Conservation (phyloP, 1,140 invertebrate genomes). For the Tribolium castaneum region DNA sequence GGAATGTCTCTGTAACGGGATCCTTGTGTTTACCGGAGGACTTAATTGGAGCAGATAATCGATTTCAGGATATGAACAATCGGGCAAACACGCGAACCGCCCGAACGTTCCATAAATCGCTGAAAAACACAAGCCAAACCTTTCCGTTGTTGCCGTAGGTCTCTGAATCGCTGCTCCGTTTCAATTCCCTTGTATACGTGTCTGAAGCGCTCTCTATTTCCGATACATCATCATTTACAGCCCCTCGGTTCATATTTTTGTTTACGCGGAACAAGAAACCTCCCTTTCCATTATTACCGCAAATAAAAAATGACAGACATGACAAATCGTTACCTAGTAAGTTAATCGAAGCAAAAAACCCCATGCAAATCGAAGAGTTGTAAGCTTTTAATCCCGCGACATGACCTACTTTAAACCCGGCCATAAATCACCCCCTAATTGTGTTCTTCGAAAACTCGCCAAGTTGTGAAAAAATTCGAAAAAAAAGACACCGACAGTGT, state of each 20-base stretch:
- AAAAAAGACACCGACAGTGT: neutral
- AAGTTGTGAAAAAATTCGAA: neutral
- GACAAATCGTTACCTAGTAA: constrained; percentile 34
- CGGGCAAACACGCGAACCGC: neutral
- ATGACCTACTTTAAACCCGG: constrained; percentile 27
- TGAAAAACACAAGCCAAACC: neutral
- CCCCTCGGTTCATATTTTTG: neutral
- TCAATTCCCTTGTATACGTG: neutral
- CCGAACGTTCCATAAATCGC: neutral
- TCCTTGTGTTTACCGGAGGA: neutral
- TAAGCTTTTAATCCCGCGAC: constrained; percentile 27
- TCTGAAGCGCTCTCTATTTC: neutral
- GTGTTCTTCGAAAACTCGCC: constrained; percentile 13
- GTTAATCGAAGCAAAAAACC: constrained; percentile 32
- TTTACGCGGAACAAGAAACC: neutral
- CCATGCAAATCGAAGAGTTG: constrained; percentile 29
- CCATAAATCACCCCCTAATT: constrained; percentile 33
- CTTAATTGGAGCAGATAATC: neutral
- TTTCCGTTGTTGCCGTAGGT: neutral
- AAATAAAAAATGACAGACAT: constrained; percentile 29
- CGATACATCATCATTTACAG: neutral
- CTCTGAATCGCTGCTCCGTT: neutral
- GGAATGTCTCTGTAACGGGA: constrained; percentile 24
- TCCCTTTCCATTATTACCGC: constrained; percentile 5
- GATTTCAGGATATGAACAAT: constrained; percentile 9